These are phyloP conservation scores for Apamea epomidion DNA, from an alignment of 2,888 invertebrate genomes.

Conservation along the genomic window DNA sequence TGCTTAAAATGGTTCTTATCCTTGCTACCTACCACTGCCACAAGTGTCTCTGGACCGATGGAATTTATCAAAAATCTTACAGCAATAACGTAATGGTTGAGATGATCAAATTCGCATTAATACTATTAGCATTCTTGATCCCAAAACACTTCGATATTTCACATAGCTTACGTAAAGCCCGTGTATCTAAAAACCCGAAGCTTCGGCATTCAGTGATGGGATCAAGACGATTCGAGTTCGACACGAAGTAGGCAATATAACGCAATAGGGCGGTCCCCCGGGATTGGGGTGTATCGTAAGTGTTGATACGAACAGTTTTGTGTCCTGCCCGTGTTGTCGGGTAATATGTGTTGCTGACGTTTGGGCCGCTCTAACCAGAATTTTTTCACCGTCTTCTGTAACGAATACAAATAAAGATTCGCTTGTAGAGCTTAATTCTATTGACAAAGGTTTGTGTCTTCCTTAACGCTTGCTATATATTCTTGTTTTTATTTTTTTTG, in stretches of 20 bases:
- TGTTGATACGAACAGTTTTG: slow-evolving; percentile 80
- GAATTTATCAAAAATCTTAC: neutral
- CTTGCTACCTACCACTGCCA: neutral
- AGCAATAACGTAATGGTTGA: neutral
- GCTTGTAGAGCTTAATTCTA: slow-evolving; percentile 50
- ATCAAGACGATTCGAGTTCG: slow-evolving; percentile 77
- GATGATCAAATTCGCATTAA: neutral
- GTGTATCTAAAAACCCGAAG: slow-evolving; percentile 56
- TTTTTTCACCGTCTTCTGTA: slow-evolving; percentile 59
- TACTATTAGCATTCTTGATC: slow-evolving; percentile 36
- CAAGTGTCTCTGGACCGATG: neutral
- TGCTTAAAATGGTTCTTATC: neutral
- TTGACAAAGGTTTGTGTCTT: slow-evolving; percentile 28
- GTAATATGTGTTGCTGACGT: slow-evolving; percentile 75
- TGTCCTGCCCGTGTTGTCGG: slow-evolving; percentile 75
- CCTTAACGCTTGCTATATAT: slow-evolving; percentile 5
- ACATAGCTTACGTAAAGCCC: slow-evolving; percentile 49
- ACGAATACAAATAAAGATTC: slow-evolving; percentile 56
- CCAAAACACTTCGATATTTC: slow-evolving; percentile 27
- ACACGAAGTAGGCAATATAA: slow-evolving; percentile 75
- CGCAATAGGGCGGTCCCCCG: slow-evolving; percentile 75
- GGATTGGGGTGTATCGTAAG: slow-evolving; percentile 80
- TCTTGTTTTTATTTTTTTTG: neutral
- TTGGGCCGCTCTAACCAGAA: slow-evolving; percentile 59
- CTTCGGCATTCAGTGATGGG: slow-evolving; percentile 64